Evolutionary conservation across 2,888 invertebrate species (phyloP).

Genomic region (Meganola albula): DNA sequence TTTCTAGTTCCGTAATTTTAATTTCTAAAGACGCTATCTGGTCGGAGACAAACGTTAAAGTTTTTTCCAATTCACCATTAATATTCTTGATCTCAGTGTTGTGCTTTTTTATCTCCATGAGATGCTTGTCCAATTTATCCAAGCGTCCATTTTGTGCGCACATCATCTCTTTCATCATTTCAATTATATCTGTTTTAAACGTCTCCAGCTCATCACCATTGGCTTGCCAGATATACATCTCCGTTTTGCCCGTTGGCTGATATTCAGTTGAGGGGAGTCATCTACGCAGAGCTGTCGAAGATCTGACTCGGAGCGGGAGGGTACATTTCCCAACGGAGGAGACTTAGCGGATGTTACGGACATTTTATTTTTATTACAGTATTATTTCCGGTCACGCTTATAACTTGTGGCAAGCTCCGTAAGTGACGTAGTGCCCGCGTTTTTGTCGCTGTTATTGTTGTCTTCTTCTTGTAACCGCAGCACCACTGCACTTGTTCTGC

Average conservation of each 20-base stretch:
- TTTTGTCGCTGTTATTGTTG: too few relatives aligned
- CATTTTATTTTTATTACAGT: slow-evolving; percentile 1
- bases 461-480: too few relatives aligned
- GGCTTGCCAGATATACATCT: background rate
- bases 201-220: background rate
- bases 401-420: too few relatives aligned
- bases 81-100: slow-evolving; percentile 1
- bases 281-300: background rate
- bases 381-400: too few relatives aligned
- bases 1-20: background rate
- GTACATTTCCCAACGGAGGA: background rate
- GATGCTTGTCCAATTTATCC: slow-evolving; percentile 1
- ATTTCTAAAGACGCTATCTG: background rate
- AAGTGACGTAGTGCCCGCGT: too few relatives aligned
- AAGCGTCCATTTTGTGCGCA: background rate
- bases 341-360: background rate
- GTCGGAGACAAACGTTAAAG: background rate
- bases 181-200: background rate
- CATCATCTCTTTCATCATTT: slow-evolving; percentile 2
- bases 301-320: slow-evolving; percentile 3
- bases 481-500: too few relatives aligned
- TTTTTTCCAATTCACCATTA: slow-evolving; percentile 2
- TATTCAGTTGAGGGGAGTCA: background rate
- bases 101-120: slow-evolving; percentile 1
- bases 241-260: slow-evolving; percentile 1